A percentile compares a stretch with the other conserved stretches of the same genome.
Conservation (phyloP, 2,888 invertebrate species). For the Fabriciana adippe region DNA sequence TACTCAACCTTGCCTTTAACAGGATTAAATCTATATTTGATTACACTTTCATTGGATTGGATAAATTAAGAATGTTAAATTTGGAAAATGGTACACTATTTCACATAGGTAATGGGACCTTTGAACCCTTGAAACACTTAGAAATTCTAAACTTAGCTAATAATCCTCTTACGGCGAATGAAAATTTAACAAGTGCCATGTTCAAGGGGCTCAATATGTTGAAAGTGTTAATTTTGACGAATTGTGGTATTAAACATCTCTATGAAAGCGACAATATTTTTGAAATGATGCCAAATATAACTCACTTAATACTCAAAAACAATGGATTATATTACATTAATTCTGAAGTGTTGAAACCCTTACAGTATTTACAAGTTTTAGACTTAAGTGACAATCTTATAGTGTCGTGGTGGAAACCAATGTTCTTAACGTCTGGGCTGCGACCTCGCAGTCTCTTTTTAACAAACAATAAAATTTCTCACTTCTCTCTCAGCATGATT, state of each 20-base stretch:
- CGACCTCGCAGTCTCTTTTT: slow-evolving; percentile 65
- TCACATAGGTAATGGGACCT: slow-evolving; percentile 72
- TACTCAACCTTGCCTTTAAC: slow-evolving; percentile 80
- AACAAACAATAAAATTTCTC: slow-evolving; percentile 80
- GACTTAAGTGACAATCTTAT: slow-evolving; percentile 80
- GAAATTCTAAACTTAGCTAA: slow-evolving; percentile 78
- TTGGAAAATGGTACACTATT: slow-evolving; percentile 80
- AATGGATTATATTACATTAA: slow-evolving; percentile 74
- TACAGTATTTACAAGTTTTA: slow-evolving; percentile 68
- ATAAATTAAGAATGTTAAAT: slow-evolving; percentile 71
- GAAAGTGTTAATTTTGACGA: slow-evolving; percentile 72
- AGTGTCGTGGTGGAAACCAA: slow-evolving; percentile 76
- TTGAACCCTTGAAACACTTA: slow-evolving; percentile 67
- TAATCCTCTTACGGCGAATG: slow-evolving; percentile 72
- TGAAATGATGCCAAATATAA: slow-evolving; percentile 73
- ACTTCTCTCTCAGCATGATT: slow-evolving; percentile 81
- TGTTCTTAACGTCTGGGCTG: slow-evolving; percentile 73
- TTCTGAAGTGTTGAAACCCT: slow-evolving; percentile 65
- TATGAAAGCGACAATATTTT: slow-evolving; percentile 75
- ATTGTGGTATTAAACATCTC: slow-evolving; percentile 74
- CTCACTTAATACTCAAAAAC: slow-evolving; percentile 73
- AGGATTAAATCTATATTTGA: slow-evolving; percentile 76
- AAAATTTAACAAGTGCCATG: slow-evolving; percentile 63
- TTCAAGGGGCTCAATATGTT: slow-evolving; percentile 77
- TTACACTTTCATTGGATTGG: slow-evolving; percentile 76